These are phyloP conservation scores for Burhinus oedicnemus DNA, from an alignment of 2,113 vertebrate species.

Conservation along the genomic window DNA sequence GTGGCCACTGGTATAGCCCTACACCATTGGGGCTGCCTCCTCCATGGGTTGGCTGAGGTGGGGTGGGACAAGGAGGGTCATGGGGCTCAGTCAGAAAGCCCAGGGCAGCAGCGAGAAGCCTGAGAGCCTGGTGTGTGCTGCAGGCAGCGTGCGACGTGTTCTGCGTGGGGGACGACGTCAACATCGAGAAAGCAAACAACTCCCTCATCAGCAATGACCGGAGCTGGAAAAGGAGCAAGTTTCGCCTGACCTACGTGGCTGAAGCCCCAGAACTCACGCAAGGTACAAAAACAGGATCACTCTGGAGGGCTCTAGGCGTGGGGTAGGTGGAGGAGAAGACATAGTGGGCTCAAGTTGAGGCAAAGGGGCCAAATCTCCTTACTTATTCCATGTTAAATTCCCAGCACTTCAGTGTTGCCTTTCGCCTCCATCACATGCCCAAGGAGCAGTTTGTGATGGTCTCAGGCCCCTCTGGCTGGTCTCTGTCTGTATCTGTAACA, in stretches of 20 bases:
- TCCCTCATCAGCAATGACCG: slow-evolving; percentile 96
- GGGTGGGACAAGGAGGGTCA: background rate
- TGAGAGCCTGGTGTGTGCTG: background rate
- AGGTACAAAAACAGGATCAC: slow-evolving; percentile 67
- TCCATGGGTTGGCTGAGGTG: background rate
- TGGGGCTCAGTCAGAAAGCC: rapidly evolving
- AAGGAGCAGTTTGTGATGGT: background rate
- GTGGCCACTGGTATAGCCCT: rapidly evolving
- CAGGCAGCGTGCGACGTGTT: slow-evolving; percentile 98
- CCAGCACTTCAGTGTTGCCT: background rate
- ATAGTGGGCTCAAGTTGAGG: rapidly evolving
- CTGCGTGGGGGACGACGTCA: slow-evolving; percentile 96
- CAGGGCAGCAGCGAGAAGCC: background rate
- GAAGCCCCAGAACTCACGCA: slow-evolving; percentile 90
- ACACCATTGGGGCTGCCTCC: rapidly evolving
- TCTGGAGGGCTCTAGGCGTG: rapidly evolving
- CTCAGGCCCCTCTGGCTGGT: background rate
- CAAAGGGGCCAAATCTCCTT: background rate
- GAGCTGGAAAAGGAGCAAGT: slow-evolving; percentile 98
- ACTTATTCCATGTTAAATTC: background rate
- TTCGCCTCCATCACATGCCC: background rate
- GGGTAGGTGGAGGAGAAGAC: background rate
- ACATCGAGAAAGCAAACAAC: slow-evolving; percentile 97
- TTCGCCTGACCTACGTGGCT: slow-evolving; percentile 88
- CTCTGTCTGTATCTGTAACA: background rate